Percentiles rank a stretch among this genome's conserved stretches.
Evolutionary conservation across 2,888 invertebrate species (phyloP).

Genomic region (Campopleginae sp.): DNA sequence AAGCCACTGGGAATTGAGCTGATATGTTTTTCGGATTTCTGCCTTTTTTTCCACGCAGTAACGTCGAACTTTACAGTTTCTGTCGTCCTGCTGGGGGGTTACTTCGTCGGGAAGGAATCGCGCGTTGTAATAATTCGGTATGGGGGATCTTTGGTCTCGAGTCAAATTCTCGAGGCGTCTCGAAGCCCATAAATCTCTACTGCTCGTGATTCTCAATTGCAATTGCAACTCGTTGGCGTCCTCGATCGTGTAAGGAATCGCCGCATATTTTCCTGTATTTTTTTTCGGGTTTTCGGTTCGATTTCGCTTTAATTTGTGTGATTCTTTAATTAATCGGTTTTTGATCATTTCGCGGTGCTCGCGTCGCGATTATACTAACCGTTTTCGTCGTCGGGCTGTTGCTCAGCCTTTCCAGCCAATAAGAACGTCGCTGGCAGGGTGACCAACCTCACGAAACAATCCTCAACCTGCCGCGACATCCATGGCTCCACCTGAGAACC

Average conservation of each 20-base stretch:
- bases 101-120: constrained; percentile 16
- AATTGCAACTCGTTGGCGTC: constrained; percentile 77
- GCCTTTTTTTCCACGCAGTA: constrained; percentile 45
- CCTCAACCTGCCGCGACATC: constrained; percentile 80
- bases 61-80: constrained; percentile 44
- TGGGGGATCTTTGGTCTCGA: constrained; percentile 24
- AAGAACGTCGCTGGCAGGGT: constrained; percentile 23
- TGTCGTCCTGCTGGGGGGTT: constrained; percentile 22
- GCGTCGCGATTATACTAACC: constrained; percentile 41
- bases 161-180: neutral
- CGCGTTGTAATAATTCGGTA: constrained; percentile 5
- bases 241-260: constrained; percentile 74
- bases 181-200: constrained; percentile 75
- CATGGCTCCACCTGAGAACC: constrained; percentile 75
- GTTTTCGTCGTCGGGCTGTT: constrained; percentile 25
- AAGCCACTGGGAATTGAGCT: constrained; percentile 14
- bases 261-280: constrained; percentile 56
- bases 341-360: neutral
- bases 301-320: constrained; percentile 33
- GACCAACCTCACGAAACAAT: constrained; percentile 75
- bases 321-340: constrained; percentile 15
- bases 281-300: constrained; percentile 44
- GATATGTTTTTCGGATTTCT: constrained; percentile 29
- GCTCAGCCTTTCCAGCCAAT: constrained; percentile 6
- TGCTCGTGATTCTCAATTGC: constrained; percentile 74